Base-by-base conservation (phyloP, 2,797 vertebrate genomes). In the Lagorchestes hirsutus region DNA sequence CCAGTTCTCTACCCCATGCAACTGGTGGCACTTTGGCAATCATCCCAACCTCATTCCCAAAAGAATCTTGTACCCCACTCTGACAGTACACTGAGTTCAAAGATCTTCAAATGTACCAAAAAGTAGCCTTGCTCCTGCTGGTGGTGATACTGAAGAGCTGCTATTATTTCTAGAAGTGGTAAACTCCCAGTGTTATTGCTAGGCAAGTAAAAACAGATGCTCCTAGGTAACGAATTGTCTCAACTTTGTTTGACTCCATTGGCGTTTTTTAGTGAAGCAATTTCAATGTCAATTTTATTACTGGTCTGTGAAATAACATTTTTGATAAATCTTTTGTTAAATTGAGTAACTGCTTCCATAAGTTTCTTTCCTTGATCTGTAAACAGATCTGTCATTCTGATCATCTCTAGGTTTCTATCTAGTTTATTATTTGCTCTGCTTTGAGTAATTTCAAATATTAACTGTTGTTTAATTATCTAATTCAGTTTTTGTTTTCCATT, bases 351-450 rank as follows among this genome's bases (percentile, higher is more conserved):
- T n/a, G 99, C 98, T 98, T 99, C 99, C 99, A 99, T 99, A 95
- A 99, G 98, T 97, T 99, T 99, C 98, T 98, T 99, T 98, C 99
- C 99, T 97, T 99, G 95, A 99, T 99, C 99, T 99, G 98, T 94
- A 96, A 92, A 22, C 98, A 99, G 98, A 54, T 99, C 99, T 0
- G 99, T 99, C 92, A 99, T 98, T 97, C 99, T 98, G 98, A 99
- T 99, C 92, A 99, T 99, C 98, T 99, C 99, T 97, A 99, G 98
- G 98, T 99, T 99, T 96, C 99, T 99, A 97, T 99, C 99, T 92
- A 99, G 98, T 97, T 99, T 99, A 93, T 99, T 99, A 98, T 99
- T 99, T 28, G 99, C 99, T 98, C 99, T 96, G 97, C 99, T 99
- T 97, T 99, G 99, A 98, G 98, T 95, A 0, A 98, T 99, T 98